Evolutionary conservation across 2,888 invertebrate genomes (phyloP).

Genomic region (Cetonia aurata): DNA sequence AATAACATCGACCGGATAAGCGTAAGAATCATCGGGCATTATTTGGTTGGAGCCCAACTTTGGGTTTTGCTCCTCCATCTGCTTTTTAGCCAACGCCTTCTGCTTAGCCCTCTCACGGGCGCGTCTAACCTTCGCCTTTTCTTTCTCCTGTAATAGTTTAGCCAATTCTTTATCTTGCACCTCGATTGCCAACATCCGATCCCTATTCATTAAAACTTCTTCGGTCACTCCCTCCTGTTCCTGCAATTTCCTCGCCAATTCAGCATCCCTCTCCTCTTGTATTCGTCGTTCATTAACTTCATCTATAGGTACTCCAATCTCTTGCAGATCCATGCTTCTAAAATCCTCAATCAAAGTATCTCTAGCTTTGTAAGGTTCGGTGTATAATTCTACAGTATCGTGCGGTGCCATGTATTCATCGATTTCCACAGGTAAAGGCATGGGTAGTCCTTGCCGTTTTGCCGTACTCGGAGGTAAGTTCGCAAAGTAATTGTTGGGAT

Average conservation of each 20-base stretch:
- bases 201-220: slow-evolving; percentile 69
- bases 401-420: slow-evolving; percentile 45
- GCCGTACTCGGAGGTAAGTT: slow-evolving; percentile 58
- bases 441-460: slow-evolving; percentile 61
- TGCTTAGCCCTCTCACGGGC: slow-evolving; percentile 79
- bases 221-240: slow-evolving; percentile 78
- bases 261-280: slow-evolving; percentile 82
- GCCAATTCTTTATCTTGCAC: slow-evolving; percentile 85
- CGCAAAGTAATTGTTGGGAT: slow-evolving; percentile 57
- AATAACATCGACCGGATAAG: slow-evolving; percentile 70
- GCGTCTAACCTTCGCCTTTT: slow-evolving; percentile 77
- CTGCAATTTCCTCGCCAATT: slow-evolving; percentile 81
- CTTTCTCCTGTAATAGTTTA: slow-evolving; percentile 80
- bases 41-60: slow-evolving; percentile 57
- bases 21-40: slow-evolving; percentile 67
- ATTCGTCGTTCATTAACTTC: slow-evolving; percentile 62
- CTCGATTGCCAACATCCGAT: slow-evolving; percentile 80
- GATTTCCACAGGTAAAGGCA: slow-evolving; percentile 60
- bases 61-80: slow-evolving; percentile 61
- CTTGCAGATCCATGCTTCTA: slow-evolving; percentile 62
- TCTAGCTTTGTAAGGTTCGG: slow-evolving; percentile 59
- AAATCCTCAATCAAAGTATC: slow-evolving; percentile 55
- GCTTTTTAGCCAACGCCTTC: slow-evolving; percentile 70
- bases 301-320: slow-evolving; percentile 68
- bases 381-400: slow-evolving; percentile 58